Base-by-base conservation (phyloP, 2,888 invertebrate species). In the Sarcophaga caerulescens region DNA sequence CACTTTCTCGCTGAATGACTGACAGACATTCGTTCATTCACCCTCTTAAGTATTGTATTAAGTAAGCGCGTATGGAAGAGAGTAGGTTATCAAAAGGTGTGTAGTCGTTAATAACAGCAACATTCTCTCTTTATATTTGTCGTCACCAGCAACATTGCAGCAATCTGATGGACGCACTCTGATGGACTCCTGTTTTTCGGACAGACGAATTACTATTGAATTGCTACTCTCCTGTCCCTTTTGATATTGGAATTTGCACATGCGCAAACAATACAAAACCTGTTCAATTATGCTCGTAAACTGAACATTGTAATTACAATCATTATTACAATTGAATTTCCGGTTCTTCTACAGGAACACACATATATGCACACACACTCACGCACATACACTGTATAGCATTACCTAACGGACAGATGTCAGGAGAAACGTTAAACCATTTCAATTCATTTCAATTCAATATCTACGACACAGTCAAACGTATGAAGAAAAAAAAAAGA, bases 251-350 rank as follows among this genome's bases (percentile, higher is more conserved):
- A 45, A 71, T 82, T 82, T 87, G 87, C 85, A 80, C 82, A 85
- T 68, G 84, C 81, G 78, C 88, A 75, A 59, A 81, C 75, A 79
- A 75, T 52, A 71, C 19, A 45, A 69, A 80, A 84, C 82, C 47
- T 68, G 71, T 87, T 52, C 17, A 52, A 52, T 52, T 52, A 14
- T 17, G 17, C 35, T 35, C 35, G 35, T 35, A 90, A 89, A 89
- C 90, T 89, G 90, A 90, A 90, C 90, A 90, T 89, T 90, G 90
- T 90, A 91, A 92, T 91, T 91, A 91, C 63, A 73, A 25, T 90
- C 89, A 89, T 90, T 89, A 89, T 89, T 90, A 91, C 91, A 91
- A 92, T 92, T 91, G 92, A 91, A 92, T 91, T 91, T 91, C 91
- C 91, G 91, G 92, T 90, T 82, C 69, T 81, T 68, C 83, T 17